Evolutionary conservation across 2,888 invertebrate species (phyloP), one percentile per base, ranked within the genome.

Genomic region (Catotricha subobsoleta): DNA sequence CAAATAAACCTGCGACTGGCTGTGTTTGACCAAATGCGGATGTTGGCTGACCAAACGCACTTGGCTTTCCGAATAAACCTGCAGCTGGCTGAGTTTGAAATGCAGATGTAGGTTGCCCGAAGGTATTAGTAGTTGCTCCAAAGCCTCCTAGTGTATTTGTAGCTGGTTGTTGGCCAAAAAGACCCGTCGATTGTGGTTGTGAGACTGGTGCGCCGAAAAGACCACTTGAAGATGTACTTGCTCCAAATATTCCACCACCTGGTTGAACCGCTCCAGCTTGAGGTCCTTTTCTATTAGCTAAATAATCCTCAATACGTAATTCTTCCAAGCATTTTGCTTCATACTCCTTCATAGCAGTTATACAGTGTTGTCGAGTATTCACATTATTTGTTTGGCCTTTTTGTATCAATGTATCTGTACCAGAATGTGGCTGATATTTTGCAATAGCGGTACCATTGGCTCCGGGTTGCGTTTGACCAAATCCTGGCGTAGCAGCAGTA

Each of bases 311-410:
- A 42, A 81, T 66, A 9, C 97, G 74, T 4, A 98, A 65, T 59
- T 98, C 98, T 63, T 98, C 98, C 19, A 97, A 62, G 0, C 90
- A 90, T 60, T 97, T 98, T 38, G 59, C 63, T 55, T 97, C 95
- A 57, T 97, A 99, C 57, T 97, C 94, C 66, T 94, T 92, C 98
- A 98, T 98, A 44, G 90, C 90, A 1, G 92, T 92, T 45, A 98
- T 95, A 59, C 95, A 95, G 57, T 94, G 87, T 57, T 94, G 91
- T 51, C 88, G 80, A 0, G 94, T 97, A 51, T 76, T 86, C 48
- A 98, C 90, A 47, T 72, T 84, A 54, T 78, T 80, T 3, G 82
- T 75, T 3, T 76, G 71, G 0, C 91, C 90, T 48, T 80, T 79
- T 62, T 94, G 94, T 53, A 88, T 74, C 65, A 94, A 78, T 0